Evolutionary conservation across 2,888 invertebrate species (phyloP), one percentile per base, ranked within the genome.

Genomic region (Megamerina dolium): DNA sequence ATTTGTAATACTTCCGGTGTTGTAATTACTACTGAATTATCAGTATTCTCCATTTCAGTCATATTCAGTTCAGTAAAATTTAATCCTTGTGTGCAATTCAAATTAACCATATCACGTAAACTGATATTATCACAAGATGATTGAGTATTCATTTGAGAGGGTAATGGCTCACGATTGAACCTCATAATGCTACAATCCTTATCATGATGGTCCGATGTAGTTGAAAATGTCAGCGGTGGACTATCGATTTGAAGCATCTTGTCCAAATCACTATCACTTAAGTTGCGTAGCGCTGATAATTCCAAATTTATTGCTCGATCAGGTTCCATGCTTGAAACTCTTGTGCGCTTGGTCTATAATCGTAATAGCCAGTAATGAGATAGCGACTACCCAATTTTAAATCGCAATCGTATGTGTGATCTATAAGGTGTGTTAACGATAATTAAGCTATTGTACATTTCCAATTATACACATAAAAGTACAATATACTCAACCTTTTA

Each of bases 311-410:
- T 12, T 45, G 48, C 44, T 51, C 54, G 49, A 35, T 59, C 50
- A 69, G 54, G 44, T 64, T 60, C 55, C 69, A 69, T 70, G 68
- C 61, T 52, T 63, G 55, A 39, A 67, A 63, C 19, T 62, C 55
- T 37, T 62, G 53, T 2, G 45, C 45, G 17, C 30, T 46, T 4
- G 57, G 34, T 5, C 51, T 40, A 32, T 48, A 57, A 29, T 63
- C 55, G 31, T 59, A 68, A 39, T 64, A 55, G 1, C 70, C 68
- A 4, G 57, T 61, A 8, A 64, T 42, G 3, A 56, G 36, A 40
- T 70, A 72, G 12, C 55, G 58, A 4, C 52, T 53, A 6, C 71
- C 71, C 32, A 71, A 44, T 20, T 54, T 55, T 4, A 70, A 33
- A 3, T 63, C 52, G 27, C 62, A 61, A 29, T 68, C 62, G 57